phyloP scores from a whole-genome alignment of 2,113 vertebrate genomes.

The Loxodonta africana region DNA sequence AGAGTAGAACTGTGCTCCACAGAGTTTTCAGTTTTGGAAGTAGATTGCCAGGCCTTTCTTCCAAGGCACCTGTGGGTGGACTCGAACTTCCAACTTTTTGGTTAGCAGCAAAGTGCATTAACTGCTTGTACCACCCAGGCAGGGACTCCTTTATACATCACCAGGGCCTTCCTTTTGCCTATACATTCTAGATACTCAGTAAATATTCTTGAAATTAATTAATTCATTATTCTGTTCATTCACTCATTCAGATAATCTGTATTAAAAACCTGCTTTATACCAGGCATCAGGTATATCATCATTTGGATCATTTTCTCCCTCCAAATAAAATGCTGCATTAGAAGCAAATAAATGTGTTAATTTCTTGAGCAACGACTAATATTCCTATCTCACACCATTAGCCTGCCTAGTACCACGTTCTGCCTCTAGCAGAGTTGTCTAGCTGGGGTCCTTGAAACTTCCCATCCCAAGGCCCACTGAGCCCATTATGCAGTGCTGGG shows the following conservation, averaged over 20 bases:
- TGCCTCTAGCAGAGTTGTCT: conserved; percentile 40
- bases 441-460: conserved; percentile 66
- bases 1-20: neutral
- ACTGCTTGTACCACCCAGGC: neutral
- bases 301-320: conserved; percentile 45
- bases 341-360: conserved; percentile 29
- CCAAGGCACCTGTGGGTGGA: neutral
- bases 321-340: neutral
- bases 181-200: neutral
- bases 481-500: conserved; percentile 67
- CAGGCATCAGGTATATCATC: conserved; percentile 14
- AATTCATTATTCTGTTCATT: conserved; percentile 29
- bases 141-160: neutral
- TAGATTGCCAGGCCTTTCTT: neutral
- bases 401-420: neutral
- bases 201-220: conserved; percentile 26
- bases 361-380: conserved; percentile 38
- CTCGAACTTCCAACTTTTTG: no score
- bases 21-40: neutral
- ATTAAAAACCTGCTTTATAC: neutral
- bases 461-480: conserved; percentile 68
- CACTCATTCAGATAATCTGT: neutral
- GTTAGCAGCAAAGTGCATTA: neutral
- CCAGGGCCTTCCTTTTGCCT: neutral
- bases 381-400: neutral